Evolutionary conservation across 2,113 vertebrate genomes (phyloP), one percentile per base, ranked within the genome.

Genomic region (Oncorhynchus tshawytscha): DNA sequence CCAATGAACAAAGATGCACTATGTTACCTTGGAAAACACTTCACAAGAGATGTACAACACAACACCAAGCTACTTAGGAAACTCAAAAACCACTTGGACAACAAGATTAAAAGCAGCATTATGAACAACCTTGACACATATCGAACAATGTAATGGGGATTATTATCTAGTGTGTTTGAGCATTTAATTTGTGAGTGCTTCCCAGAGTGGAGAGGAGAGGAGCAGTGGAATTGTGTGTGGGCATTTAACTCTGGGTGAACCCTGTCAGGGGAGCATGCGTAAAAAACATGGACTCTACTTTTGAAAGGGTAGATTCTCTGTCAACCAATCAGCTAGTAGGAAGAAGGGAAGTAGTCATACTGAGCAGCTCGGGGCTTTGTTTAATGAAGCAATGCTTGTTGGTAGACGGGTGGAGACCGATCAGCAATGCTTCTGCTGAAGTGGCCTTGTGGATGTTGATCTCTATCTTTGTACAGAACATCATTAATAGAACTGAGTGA

Each of bases 221-320:
- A 16, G 49, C 49, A 54, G 80, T 82, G 85, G 85, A 84, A 76
- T 85, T 76, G 49, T 54, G 3, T 71, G 87, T 84, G 86, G 86
- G 88, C 77, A 82, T 81, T 80, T 87, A 90, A 91, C 89, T 86
- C 76, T 71, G 16, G 22, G 75, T 90, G 88, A 91, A 90, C 89
- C 77, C 79, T 81, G 31, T n/a, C 16, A 16, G 74, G 88, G 80
- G 85, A 86, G 31, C 83, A 79, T 80, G 76, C 80, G 76, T 80
- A 83, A 89, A 87, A 34, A 11, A 45, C 85, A 88, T 62, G 72
- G 39, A 8, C 9, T 0, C 72, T 18, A 72, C 81, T 78, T 84
- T 75, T 69, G 73, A 81, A 81, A 71, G 67, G 78, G 82, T 80
- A 88, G 89, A 91, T 88, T 86, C 78, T 78, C 81, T 81, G 12